phyloP scores from a whole-genome alignment of 2,113 vertebrate species.

The Solea senegalensis region DNA sequence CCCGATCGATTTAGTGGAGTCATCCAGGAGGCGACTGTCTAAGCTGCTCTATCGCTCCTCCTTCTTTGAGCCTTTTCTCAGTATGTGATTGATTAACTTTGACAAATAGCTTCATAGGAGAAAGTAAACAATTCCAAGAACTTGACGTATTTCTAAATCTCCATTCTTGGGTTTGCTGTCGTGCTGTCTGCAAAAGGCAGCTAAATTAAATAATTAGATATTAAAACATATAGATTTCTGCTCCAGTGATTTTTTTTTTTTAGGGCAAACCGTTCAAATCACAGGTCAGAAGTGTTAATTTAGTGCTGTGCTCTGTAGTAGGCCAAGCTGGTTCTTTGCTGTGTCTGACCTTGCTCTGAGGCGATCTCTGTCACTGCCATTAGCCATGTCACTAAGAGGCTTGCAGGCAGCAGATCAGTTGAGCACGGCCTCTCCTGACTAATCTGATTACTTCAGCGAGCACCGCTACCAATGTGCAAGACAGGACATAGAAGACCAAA shows the following conservation, averaged over 20 bases:
- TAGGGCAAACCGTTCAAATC: neutral
- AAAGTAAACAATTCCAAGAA: slow-evolving; percentile 30
- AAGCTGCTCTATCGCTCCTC: slow-evolving; percentile 36
- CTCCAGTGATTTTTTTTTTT: too few relatives aligned
- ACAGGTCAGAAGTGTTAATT: neutral
- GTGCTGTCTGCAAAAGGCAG: neutral
- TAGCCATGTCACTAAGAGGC: slow-evolving; percentile 75
- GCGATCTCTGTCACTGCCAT: slow-evolving; percentile 64
- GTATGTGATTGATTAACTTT: slow-evolving; percentile 38
- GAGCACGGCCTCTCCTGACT: slow-evolving; percentile 76
- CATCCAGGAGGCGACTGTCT: slow-evolving; percentile 35
- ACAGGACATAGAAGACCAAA: slow-evolving; percentile 42
- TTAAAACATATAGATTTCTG: neutral
- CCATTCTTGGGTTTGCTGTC: neutral
- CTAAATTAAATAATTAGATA: neutral
- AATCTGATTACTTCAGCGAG: slow-evolving; percentile 81
- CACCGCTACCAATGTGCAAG: slow-evolving; percentile 54
- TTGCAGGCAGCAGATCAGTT: slow-evolving; percentile 76
- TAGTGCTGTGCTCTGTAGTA: slow-evolving; percentile 2
- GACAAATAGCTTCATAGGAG: slow-evolving; percentile 34
- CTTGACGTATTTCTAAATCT: slow-evolving; percentile 3
- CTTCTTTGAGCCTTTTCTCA: neutral
- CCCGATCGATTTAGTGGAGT: slow-evolving; percentile 38
- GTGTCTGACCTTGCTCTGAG: slow-evolving; percentile 67
- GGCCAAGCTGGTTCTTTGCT: slow-evolving; percentile 20